phyloP scores from a whole-genome alignment of 2,113 vertebrate genomes.

The Vidua chalybeata region DNA sequence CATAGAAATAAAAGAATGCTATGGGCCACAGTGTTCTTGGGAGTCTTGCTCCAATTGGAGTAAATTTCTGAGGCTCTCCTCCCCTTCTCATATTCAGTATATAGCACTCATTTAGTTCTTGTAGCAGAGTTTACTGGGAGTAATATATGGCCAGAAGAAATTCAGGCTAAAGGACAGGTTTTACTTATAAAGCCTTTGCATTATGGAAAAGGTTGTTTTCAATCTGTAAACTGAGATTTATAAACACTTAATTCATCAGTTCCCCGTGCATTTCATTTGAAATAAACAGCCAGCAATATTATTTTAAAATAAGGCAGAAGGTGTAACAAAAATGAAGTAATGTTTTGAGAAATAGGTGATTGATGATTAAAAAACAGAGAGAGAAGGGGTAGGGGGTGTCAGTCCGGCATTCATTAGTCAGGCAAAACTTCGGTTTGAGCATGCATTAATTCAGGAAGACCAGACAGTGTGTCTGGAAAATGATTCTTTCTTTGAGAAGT shows the following conservation, averaged over 20 bases:
- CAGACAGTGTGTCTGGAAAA: slow-evolving; percentile 59
- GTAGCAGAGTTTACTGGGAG: not conserved
- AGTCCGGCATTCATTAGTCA: slow-evolving; percentile 49
- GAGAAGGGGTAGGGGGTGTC: slow-evolving; percentile 17
- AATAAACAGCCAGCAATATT: slow-evolving; percentile 59
- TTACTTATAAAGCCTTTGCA: slow-evolving; percentile 44
- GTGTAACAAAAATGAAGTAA: slow-evolving; percentile 66
- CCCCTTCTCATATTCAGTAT: not conserved
- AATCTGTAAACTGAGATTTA: slow-evolving; percentile 45
- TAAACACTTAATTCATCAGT: slow-evolving; percentile 56
- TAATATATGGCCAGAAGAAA: not conserved
- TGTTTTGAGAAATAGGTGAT: slow-evolving; percentile 67
- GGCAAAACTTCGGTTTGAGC: slow-evolving; percentile 47
- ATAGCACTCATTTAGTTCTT: not conserved
- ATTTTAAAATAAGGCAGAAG: slow-evolving; percentile 65
- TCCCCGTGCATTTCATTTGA: slow-evolving; percentile 15
- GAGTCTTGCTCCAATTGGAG: not conserved
- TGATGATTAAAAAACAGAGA: slow-evolving; percentile 67
- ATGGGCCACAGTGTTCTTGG: not conserved
- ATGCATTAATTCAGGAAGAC: slow-evolving; percentile 46
- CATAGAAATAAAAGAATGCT: not conserved
- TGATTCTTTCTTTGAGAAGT: slow-evolving; percentile 41
- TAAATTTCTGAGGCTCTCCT: not conserved
- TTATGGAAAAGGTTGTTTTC: slow-evolving; percentile 19
- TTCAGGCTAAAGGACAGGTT: not conserved